Conservation (phyloP, 2,888 invertebrate genomes). For the Elmis aenea region DNA sequence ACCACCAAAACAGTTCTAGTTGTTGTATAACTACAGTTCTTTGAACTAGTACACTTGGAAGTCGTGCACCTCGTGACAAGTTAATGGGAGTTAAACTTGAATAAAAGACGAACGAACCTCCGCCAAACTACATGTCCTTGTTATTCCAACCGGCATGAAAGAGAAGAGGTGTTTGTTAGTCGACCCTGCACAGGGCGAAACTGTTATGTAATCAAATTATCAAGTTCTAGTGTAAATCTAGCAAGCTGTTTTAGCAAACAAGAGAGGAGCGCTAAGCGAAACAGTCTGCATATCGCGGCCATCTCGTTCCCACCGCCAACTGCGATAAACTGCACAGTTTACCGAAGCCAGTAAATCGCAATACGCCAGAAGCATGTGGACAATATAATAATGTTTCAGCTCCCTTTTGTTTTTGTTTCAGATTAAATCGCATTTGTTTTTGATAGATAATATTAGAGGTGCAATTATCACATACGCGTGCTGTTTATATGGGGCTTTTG, state of each 20-base stretch:
- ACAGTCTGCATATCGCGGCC: constrained; percentile 11
- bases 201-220: constrained; percentile 22
- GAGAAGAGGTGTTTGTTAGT: constrained; percentile 16
- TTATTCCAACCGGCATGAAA: constrained; percentile 12
- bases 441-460: too few relatives aligned
- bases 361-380: constrained; percentile 10
- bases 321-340: constrained; percentile 11
- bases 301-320: constrained; percentile 16
- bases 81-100: constrained; percentile 21
- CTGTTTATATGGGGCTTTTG: too few relatives aligned
- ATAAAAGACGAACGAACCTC: constrained; percentile 15
- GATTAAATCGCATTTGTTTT: too few relatives aligned
- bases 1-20: too few relatives aligned
- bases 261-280: constrained; percentile 9
- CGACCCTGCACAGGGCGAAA: constrained; percentile 12
- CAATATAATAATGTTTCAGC: constrained; percentile 7
- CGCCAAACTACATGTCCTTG: constrained; percentile 6
- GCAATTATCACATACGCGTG: too few relatives aligned
- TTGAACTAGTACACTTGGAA: constrained; percentile 26
- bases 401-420: constrained; percentile 1
- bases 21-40: constrained; percentile 24
- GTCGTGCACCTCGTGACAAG: constrained; percentile 25
- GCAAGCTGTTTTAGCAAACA: constrained; percentile 17
- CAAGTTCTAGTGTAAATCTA: constrained; percentile 22
- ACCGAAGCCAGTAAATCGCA: constrained; percentile 8